These are phyloP conservation scores for Holocentrus rufus DNA, from an alignment of 2,797 vertebrate species.

Conservation along the genomic window DNA sequence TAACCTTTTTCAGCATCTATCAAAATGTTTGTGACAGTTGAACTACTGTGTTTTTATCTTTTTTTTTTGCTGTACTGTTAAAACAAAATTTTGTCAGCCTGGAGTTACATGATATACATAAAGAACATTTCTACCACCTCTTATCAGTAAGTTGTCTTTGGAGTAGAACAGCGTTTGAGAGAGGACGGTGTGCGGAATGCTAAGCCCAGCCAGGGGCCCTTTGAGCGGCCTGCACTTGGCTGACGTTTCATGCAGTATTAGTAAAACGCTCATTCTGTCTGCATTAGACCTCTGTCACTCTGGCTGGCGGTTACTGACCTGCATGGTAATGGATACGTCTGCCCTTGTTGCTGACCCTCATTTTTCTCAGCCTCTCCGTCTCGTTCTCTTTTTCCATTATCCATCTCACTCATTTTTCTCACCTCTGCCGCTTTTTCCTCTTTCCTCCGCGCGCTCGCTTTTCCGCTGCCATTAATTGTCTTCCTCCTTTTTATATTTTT, in stretches of 20 bases:
- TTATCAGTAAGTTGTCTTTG: constrained; percentile 26
- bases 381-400: constrained; percentile 72
- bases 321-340: constrained; percentile 73
- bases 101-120: constrained; percentile 1
- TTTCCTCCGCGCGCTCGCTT: constrained; percentile 16
- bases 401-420: constrained; percentile 71
- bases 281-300: constrained; percentile 65
- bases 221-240: constrained; percentile 26
- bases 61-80: constrained; percentile 34
- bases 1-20: constrained; percentile 21
- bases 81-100: constrained; percentile 4
- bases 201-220: constrained; percentile 1
- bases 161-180: background rate
- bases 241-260: constrained; percentile 59
- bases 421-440: constrained; percentile 54
- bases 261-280: constrained; percentile 53
- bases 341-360: constrained; percentile 74
- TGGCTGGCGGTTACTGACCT: constrained; percentile 55
- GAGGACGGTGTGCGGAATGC: constrained; percentile 22
- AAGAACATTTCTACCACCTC: background rate
- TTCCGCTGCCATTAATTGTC: constrained; percentile 55
- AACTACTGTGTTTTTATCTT: constrained; percentile 25
- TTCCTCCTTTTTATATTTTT: constrained; percentile 38
- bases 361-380: constrained; percentile 69
- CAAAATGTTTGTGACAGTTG: constrained; percentile 34